Base-by-base conservation (phyloP, 2,797 vertebrate genomes). In the Limnodromus scolopaceus region DNA sequence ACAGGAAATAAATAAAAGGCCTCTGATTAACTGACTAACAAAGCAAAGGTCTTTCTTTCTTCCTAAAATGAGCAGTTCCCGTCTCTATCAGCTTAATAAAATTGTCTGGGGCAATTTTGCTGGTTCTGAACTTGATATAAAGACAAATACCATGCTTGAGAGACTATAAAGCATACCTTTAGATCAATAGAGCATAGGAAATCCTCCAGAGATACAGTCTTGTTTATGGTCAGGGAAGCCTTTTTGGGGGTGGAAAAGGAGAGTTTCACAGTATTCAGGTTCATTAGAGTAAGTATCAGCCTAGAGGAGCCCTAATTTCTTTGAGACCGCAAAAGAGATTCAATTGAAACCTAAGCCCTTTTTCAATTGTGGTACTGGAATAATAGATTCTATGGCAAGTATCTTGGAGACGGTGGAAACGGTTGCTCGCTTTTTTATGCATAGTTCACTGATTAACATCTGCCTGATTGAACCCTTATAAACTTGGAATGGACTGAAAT, bases 401-500 rank as follows among this genome's bases (percentile, higher is more conserved):
- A 95, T 97, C 96, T 97, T 97, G 84, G 95, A 92, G 91, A 97
- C 96, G 96, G 91, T 97, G 92, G 95, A 97, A 96, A 95, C 8
- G 94, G 96, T 96, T 97, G 94, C 97, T 97, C 93, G 93, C 92
- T 97, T 97, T 97, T 97, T 96, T 82, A 69, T 95, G 87, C 87
- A 91, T 89, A 96, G 83, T 97, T 96, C 94, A 93, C 94, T 97
- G 96, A 97, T 96, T 96, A 96, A 95, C 94, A 87, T 97, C 92
- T 97, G 95, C 92, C 92, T 97, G 96, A 96, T 97, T 97, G 86
- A 94, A 94, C 96, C 75, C 88, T 97, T 97, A 94, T 93, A 96
- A 96, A 87, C 79, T 95, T 95, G 78, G 84, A 96, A 93, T 69
- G 54, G 93, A 96, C 95, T 96, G 89, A 93, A 77, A 94, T 96